These are phyloP conservation scores for Lutjanus erythropterus DNA, from an alignment of 2,113 vertebrate species.

Conservation along the genomic window DNA sequence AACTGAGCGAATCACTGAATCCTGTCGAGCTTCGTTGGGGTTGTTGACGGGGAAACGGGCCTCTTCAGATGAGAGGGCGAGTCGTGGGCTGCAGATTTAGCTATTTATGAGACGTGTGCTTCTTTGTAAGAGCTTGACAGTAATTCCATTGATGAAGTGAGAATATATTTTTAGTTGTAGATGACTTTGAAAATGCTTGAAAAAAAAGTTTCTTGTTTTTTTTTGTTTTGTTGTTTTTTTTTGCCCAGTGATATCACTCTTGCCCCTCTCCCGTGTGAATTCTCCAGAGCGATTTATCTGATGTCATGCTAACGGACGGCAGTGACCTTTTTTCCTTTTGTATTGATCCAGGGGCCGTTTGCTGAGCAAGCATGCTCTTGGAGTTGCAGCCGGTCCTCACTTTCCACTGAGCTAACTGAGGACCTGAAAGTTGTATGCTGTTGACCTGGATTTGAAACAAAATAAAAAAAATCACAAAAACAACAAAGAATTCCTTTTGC, in stretches of 20 bases:
- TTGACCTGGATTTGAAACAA: slow-evolving; percentile 78
- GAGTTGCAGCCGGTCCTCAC: slow-evolving; percentile 51
- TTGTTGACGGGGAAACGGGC: slow-evolving; percentile 5
- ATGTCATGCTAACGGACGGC: slow-evolving; percentile 56
- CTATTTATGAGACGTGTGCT: slow-evolving; percentile 66
- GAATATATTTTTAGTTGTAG: slow-evolving; percentile 70
- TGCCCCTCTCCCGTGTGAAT: slow-evolving; percentile 44
- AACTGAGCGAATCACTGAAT: neutral
- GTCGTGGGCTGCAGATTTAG: slow-evolving; percentile 26
- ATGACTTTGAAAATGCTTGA: slow-evolving; percentile 48
- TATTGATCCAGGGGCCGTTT: slow-evolving; percentile 68
- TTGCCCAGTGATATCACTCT: slow-evolving; percentile 1
- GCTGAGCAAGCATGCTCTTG: slow-evolving; percentile 70
- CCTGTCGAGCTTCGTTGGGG: neutral
- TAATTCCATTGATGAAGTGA: slow-evolving; percentile 66
- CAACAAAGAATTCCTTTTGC: slow-evolving; percentile 35
- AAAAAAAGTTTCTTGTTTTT: neutral
- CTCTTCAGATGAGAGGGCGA: neutral
- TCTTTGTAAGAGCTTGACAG: slow-evolving; percentile 46
- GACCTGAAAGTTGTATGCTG: slow-evolving; percentile 67
- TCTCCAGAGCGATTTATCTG: slow-evolving; percentile 50
- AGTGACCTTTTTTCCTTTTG: slow-evolving; percentile 66
- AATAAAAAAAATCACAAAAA: slow-evolving; percentile 61
- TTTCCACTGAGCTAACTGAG: slow-evolving; percentile 58
- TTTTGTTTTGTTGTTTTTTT: too few relatives aligned